Evolutionary conservation across 2,113 vertebrate species (phyloP), one percentile per base, ranked within the genome.

Genomic region (Asarcornis scutulata): DNA sequence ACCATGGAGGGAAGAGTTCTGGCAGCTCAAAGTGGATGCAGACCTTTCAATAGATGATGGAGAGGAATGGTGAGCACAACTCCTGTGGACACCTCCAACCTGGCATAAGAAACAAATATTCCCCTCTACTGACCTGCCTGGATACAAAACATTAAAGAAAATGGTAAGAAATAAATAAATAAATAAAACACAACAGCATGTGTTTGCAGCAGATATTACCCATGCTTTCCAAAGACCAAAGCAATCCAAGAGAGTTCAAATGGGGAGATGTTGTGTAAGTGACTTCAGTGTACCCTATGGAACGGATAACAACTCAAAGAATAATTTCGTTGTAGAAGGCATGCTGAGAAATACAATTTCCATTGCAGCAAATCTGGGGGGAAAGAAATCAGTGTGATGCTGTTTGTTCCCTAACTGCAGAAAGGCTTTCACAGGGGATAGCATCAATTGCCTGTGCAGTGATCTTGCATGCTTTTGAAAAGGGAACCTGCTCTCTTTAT

Each of bases 361-460:
- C 83, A 86, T n/a, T 86, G 93, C 76, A 88, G 78, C 48, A 91
- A 50, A 80, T 79, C 52, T 46, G 22, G 76, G 88, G 83, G 42
- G 50, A 87, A 67, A 78, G 55, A n/a, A 72, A 60, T 53, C 72
- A 64, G 88, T 29, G 84, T 50, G 78, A 16, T 86, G 74, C 53
- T 94, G 86, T 94, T 96, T 95, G 91, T 81, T 92, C 88, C 83
- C 68, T 73, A 69, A 69, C 74, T 87, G 85, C 87, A 83, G 88
- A 92, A 85, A 63, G 64, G 52, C 42, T 86, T 82, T 96, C 83
- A 48, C 73, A 68, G 58, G 67, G 60, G 52, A 83, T 34, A 67
- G 73, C 68, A 88, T 9, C 88, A 60, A 69, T 38, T 64, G 76
- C 66, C 66, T 64, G 69, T 27, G 69, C 69, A 53, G 64, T 73